Conservation (phyloP, 2,797 vertebrate species). For the Tragopan temminckii region DNA sequence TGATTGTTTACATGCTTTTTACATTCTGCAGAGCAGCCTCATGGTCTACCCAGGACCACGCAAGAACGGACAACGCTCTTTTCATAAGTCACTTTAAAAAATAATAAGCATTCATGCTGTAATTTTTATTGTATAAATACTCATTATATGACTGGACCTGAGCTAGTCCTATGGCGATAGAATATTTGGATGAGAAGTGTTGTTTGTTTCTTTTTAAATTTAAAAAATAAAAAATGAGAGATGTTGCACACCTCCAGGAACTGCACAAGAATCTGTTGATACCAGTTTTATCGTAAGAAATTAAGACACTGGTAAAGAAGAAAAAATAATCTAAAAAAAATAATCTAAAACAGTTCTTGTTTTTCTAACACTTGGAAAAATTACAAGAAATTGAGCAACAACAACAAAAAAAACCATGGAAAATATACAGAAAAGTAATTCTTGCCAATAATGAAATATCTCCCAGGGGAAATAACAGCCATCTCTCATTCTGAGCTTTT, state of each 20-base stretch:
- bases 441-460: conserved; percentile 53
- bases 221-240: neutral
- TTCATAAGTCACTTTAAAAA: conserved; percentile 6
- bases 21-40: conserved; percentile 50
- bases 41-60: conserved; percentile 11
- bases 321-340: too few species aligned
- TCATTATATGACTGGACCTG: neutral
- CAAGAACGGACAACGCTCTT: neutral
- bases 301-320: neutral
- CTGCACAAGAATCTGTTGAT: neutral
- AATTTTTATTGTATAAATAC: neutral
- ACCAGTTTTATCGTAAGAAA: neutral
- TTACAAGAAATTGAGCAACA: conserved; percentile 2
- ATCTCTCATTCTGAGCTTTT: conserved; percentile 47
- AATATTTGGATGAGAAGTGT: neutral
- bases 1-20: conserved; percentile 68
- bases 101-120: neutral
- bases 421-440: conserved; percentile 25
- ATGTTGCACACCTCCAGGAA: neutral
- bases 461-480: conserved; percentile 56
- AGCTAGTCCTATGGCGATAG: neutral
- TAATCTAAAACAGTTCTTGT: too few species aligned
- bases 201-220: neutral
- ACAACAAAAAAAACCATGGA: neutral
- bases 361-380: conserved; percentile 47